Percentiles rank a stretch among this genome's conserved stretches.
Evolutionary conservation across 1,140 invertebrate genomes (phyloP).

Genomic region (Drosophila bipectinata): DNA sequence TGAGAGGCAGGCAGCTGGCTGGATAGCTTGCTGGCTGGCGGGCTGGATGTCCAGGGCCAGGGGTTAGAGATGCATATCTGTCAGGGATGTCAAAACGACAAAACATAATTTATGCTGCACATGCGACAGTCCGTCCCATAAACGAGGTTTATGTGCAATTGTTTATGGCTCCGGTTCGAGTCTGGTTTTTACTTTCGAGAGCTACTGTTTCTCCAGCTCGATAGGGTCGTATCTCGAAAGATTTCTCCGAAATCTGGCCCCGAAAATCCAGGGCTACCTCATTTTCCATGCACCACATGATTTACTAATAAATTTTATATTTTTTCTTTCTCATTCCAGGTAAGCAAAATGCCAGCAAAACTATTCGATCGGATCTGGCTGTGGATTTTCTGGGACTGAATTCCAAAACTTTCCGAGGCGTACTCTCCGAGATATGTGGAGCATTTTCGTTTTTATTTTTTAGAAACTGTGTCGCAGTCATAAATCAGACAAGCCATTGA

Average conservation of each 20-base stretch:
- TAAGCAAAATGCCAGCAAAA: conserved; percentile 47
- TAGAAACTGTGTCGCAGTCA: conserved; percentile 68
- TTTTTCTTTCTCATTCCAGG: conserved; percentile 57
- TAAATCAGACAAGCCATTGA: conserved; percentile 66
- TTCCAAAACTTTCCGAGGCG: conserved; percentile 17
- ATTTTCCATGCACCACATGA: conserved; percentile 43
- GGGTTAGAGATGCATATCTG: conserved; percentile 73
- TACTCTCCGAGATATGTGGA: conserved; percentile 47
- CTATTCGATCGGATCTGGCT: background rate
- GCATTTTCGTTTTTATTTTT: conserved; percentile 45
- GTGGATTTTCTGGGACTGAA: background rate
- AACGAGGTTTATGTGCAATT: conserved; percentile 54
- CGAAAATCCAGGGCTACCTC: conserved; percentile 10
- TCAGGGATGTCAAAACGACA: conserved; percentile 74
- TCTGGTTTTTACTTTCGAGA: conserved; percentile 19
- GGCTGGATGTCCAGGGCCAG: conserved; percentile 30
- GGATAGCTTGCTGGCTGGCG: conserved; percentile 29
- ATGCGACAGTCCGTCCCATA: conserved; percentile 60
- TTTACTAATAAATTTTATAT: conserved; percentile 48
- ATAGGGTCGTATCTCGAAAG: background rate
- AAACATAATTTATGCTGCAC: conserved; percentile 74
- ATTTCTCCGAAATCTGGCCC: conserved; percentile 34
- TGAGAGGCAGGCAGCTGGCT: conserved; percentile 14
- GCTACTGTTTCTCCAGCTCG: conserved; percentile 30
- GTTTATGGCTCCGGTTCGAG: conserved; percentile 50